Base-by-base conservation (phyloP, 2,888 invertebrate genomes). In the Caenorhabditis sulstoni region DNA sequence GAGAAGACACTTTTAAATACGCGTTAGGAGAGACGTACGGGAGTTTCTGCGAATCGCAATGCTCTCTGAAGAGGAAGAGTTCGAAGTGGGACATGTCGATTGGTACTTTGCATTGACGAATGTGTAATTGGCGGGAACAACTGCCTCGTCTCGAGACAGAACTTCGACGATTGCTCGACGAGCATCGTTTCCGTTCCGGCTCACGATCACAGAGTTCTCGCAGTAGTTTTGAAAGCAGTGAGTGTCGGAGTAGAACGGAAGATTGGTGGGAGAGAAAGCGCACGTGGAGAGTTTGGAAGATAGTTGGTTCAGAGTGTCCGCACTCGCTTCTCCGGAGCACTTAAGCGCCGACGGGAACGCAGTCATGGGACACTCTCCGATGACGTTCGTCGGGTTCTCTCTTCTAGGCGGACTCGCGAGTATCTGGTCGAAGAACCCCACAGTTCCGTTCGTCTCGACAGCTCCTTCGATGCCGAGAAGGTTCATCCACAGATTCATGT, bases 381-480 rank as follows among this genome's bases (percentile, higher is more conserved):
- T 73, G 0, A 53, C 53, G 18, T 65, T 67, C 0, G 23, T 57
- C 20, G 61, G 59, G 16, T 59, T 64, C 0, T 64, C 74, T 50
- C 61, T 75, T 49, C 57, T 50, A 5, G 52, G 64, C 16, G 76
- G 68, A 20, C 64, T 61, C 0, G 29, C 49, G 11, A 84, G 18
- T 2, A 86, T 49, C 1, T 71, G 62, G 44, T 83, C 81, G 52
- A 88, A 73, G 9, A 84, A 55, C 9, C 87, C 87, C 5, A 68
- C 16, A n/a, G 87, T 87, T n/a, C 88, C 88, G 71, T 88, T 88
- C n/a, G 82, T 87, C 29, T 83, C 83, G 12, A 87, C 83, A 29
- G 81, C 45, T 20, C 57, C 75, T 29, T 71, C 57, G 20, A 81
- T 68, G 7, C 65, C 66, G 3, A 81, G 62, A n/a, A 81, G 55